Evolutionary conservation across 2,113 vertebrate genomes (phyloP).

Genomic region (Podilymbus podiceps): DNA sequence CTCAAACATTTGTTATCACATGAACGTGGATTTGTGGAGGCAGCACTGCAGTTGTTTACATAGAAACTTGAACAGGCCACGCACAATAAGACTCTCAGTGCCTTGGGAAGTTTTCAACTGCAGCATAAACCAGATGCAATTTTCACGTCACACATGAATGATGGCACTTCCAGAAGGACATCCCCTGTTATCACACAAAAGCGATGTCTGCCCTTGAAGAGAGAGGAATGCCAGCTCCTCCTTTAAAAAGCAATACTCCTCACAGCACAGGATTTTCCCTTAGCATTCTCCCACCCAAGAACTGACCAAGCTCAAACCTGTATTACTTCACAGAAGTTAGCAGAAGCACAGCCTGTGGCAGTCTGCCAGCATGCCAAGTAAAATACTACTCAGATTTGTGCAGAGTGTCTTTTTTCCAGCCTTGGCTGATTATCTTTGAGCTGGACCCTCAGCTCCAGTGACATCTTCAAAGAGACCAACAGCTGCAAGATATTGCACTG

Average conservation of each 20-base stretch:
- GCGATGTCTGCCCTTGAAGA: background rate
- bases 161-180: constrained; percentile 3
- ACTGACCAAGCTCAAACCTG: background rate
- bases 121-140: background rate
- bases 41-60: background rate
- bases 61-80: background rate
- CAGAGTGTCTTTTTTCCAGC: background rate
- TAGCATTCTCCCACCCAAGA: background rate
- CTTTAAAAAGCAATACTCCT: background rate
- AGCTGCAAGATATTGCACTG: background rate
- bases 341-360: background rate
- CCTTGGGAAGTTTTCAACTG: constrained; percentile 8
- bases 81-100: background rate
- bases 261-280: background rate
- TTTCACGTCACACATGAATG: background rate
- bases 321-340: background rate
- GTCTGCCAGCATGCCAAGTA: background rate
- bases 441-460: background rate
- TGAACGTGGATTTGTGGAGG: background rate
- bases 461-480: background rate
- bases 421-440: background rate
- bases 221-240: background rate
- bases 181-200: background rate
- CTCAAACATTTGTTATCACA: background rate
- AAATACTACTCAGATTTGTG: background rate